phyloP scores from a whole-genome alignment of 1,140 invertebrate genomes.

The Melanaphis sacchari region DNA sequence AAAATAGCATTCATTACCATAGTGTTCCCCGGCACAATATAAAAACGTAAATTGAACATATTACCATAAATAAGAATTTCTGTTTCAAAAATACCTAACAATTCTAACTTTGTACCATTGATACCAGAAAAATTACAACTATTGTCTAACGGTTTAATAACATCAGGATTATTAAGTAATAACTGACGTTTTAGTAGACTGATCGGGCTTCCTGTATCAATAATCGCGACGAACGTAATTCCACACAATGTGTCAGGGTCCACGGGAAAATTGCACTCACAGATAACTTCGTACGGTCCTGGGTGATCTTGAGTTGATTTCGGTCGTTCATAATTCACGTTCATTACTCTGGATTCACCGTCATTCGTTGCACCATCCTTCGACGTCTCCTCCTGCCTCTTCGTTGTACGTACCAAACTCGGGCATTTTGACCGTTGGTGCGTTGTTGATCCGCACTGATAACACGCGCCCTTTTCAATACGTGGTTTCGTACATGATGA shows the following conservation, averaged over 20 bases:
- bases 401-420: not conserved
- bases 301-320: not conserved
- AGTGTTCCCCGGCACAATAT: not conserved
- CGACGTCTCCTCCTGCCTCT: not conserved
- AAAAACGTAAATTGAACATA: not conserved
- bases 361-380: not conserved
- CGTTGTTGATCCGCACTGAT: too few species aligned
- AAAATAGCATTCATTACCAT: not conserved
- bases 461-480: too few species aligned
- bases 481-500: not conserved
- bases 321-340: not conserved
- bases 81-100: not conserved
- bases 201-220: not conserved
- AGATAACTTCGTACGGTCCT: not conserved
- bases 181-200: not conserved
- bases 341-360: not conserved
- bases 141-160: not conserved
- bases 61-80: not conserved
- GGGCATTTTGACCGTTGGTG: too few species aligned
- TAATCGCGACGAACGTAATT: not conserved
- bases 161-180: not conserved
- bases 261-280: not conserved
- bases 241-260: not conserved
- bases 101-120: not conserved
- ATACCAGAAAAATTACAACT: constrained; percentile 11